These are phyloP conservation scores for Callimico goeldii DNA, from an alignment of 2,797 vertebrate genomes.

Conservation along the genomic window DNA sequence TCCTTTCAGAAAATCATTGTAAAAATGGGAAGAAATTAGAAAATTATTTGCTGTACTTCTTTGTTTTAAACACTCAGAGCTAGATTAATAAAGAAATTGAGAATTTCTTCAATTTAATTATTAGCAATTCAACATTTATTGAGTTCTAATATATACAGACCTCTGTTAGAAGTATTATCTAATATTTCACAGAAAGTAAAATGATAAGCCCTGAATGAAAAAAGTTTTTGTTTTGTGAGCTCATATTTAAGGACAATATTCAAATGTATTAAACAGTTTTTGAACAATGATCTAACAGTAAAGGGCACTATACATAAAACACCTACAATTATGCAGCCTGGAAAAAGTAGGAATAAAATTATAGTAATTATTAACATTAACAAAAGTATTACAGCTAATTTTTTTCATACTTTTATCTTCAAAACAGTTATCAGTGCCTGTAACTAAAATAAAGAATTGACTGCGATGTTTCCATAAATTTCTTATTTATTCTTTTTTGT, in stretches of 20 bases:
- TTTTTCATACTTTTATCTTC: constrained; percentile 35
- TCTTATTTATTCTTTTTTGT: neutral
- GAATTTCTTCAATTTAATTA: neutral
- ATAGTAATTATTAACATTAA: constrained; percentile 3
- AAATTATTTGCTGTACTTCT: neutral
- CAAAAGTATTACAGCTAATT: constrained; percentile 3
- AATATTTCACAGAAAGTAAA: neutral
- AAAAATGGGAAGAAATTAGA: neutral
- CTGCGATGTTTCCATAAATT: neutral
- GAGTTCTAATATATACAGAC: neutral
- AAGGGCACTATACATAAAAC: neutral
- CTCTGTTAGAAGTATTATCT: neutral
- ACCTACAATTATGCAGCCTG: neutral
- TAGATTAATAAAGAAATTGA: neutral
- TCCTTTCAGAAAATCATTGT: neutral
- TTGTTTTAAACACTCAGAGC: neutral
- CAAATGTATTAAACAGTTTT: neutral
- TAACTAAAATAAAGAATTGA: constrained; percentile 6
- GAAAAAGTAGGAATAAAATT: neutral
- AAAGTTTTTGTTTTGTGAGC: neutral
- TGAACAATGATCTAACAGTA: neutral
- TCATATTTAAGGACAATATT: constrained; percentile 11
- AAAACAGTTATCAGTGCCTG: neutral
- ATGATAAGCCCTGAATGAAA: neutral
- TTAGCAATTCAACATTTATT: neutral